These are phyloP conservation scores for Pseudomyrmex concolor DNA, from an alignment of 1,140 invertebrate genomes.

Conservation along the genomic window DNA sequence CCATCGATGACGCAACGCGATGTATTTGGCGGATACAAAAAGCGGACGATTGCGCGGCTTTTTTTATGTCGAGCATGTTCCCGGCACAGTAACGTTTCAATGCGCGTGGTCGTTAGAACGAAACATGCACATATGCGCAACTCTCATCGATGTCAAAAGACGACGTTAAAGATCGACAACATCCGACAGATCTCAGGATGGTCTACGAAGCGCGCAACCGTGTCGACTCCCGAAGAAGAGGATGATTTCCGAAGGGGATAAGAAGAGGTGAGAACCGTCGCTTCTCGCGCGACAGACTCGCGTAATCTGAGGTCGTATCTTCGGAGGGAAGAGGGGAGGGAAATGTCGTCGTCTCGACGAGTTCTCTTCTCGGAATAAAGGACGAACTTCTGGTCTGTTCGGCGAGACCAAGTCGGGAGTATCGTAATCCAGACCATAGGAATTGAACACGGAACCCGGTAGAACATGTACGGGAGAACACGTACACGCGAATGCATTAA, in stretches of 20 bases:
- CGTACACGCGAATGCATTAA: constrained; percentile 34
- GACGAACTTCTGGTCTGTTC: constrained; percentile 19
- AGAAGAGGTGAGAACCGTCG: constrained; percentile 31
- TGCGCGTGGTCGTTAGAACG: not conserved
- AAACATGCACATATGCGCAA: not conserved
- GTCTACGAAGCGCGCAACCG: too few species aligned
- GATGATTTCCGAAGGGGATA: not conserved
- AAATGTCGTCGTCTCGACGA: constrained; percentile 1
- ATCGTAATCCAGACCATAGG: constrained; percentile 19
- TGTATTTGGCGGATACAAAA: not conserved
- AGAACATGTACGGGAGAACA: not conserved
- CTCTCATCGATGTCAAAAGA: not conserved
- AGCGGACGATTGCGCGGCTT: not conserved
- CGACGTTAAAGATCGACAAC: not conserved
- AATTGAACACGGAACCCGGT: not conserved
- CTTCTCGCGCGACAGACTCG: not conserved
- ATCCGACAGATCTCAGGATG: not conserved
- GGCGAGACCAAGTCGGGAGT: not conserved
- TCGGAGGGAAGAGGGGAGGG: not conserved
- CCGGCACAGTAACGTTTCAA: not conserved
- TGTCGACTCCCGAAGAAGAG: too few species aligned
- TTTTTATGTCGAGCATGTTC: not conserved
- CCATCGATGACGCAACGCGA: constrained; percentile 1
- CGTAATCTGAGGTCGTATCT: constrained; percentile 18
- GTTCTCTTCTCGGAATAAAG: constrained; percentile 40